Conservation (phyloP, 2,113 vertebrate genomes). For the Dendrocopos noguchii region DNA sequence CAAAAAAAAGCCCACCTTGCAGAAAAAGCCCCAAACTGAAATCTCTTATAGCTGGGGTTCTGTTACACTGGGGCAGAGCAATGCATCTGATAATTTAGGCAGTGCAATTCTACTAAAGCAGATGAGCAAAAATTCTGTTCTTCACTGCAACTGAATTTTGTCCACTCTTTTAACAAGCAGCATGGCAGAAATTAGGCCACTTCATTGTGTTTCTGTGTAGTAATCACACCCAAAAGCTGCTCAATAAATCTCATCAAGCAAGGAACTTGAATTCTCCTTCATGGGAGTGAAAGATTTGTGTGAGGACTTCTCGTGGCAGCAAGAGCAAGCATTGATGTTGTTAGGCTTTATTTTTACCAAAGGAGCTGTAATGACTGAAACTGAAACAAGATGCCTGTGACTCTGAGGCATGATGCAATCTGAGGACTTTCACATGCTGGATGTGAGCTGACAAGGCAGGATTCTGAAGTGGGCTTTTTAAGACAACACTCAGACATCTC, state of each 20-base stretch:
- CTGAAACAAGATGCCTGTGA: slow-evolving; percentile 27
- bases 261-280: not conserved
- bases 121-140: not conserved
- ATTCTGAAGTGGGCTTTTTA: slow-evolving; percentile 11
- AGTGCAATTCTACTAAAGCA: not conserved
- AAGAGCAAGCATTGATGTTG: not conserved
- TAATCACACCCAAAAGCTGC: not conserved
- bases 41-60: not conserved
- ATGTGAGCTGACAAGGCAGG: not conserved
- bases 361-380: not conserved
- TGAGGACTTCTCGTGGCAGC: not conserved
- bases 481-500: slow-evolving; percentile 49
- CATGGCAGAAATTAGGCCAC: not conserved
- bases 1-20: not conserved
- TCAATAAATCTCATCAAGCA: not conserved
- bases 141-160: not conserved
- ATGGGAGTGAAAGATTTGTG: not conserved
- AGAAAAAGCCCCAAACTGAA: not conserved
- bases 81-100: not conserved
- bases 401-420: not conserved
- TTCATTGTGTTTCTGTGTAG: not conserved
- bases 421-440: not conserved
- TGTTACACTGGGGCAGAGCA: not conserved
- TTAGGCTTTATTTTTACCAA: not conserved
- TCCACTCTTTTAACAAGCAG: not conserved